These are phyloP conservation scores for Meganola albula DNA, from an alignment of 2,888 invertebrate genomes.

Conservation along the genomic window DNA sequence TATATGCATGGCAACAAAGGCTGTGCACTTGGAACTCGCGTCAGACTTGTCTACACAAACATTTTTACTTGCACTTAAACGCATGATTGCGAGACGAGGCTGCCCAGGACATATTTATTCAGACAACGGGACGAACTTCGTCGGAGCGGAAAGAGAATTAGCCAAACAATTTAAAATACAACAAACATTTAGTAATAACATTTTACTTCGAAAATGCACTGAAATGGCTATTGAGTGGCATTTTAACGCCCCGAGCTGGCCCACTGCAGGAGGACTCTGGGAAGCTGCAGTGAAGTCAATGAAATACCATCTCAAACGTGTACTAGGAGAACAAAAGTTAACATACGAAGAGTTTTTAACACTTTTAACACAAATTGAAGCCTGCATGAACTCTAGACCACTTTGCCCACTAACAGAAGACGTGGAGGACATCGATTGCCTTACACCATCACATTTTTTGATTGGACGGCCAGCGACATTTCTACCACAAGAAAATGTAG, in stretches of 20 bases:
- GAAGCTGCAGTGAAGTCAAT: slow-evolving; percentile 5
- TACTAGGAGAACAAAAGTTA: slow-evolving; percentile 5
- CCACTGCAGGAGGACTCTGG: slow-evolving; percentile 3
- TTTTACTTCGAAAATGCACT: no score
- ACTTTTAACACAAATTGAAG: slow-evolving; percentile 3
- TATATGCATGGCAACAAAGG: slow-evolving; percentile 22
- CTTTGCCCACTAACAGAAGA: slow-evolving; percentile 3
- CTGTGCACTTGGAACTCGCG: slow-evolving; percentile 29
- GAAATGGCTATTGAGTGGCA: no score
- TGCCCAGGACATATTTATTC: slow-evolving; percentile 23
- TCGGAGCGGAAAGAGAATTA: no score
- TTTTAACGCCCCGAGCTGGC: background rate
- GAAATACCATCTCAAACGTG: slow-evolving; percentile 5
- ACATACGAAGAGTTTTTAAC: slow-evolving; percentile 2
- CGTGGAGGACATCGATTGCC: slow-evolving; percentile 2
- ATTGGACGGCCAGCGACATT: slow-evolving; percentile 1
- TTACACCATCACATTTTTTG: slow-evolving; percentile 3
- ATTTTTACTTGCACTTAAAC: slow-evolving; percentile 25
- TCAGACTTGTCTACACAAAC: slow-evolving; percentile 25
- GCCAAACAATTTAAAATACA: no score
- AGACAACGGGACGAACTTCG: slow-evolving; percentile 28
- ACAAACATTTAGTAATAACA: no score
- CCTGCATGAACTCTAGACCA: slow-evolving; percentile 3
- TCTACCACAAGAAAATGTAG: slow-evolving; percentile 1
- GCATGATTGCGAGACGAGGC: slow-evolving; percentile 26